A percentile compares a stretch with the other conserved stretches of the same genome.
phyloP scores from a whole-genome alignment of 2,888 invertebrate species.

The Zaprionus obscuricornis region DNA sequence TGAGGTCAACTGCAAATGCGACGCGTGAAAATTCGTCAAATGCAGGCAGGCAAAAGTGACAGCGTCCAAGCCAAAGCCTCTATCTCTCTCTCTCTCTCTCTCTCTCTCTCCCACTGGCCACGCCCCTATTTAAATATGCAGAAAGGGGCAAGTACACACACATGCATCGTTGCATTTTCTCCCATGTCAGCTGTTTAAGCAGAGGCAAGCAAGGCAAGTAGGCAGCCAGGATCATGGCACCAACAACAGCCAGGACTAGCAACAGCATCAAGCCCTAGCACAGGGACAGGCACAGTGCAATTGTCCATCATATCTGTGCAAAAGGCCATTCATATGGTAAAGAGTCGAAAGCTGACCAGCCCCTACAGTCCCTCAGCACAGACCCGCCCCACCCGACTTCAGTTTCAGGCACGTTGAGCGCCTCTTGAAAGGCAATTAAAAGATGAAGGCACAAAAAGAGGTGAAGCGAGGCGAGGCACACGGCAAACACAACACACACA shows the following conservation, averaged over 20 bases:
- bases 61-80: conserved; percentile 4
- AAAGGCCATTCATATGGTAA: conserved; percentile 46
- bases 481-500: not conserved
- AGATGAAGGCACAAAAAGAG: conserved; percentile 10
- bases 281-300: conserved; percentile 22
- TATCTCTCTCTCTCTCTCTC: not conserved
- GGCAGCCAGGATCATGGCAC: too few species aligned
- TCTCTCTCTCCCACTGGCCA: conserved; percentile 3
- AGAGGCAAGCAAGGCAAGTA: too few species aligned
- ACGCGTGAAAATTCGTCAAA: conserved; percentile 70
- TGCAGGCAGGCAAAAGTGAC: conserved; percentile 50
- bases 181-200: too few species aligned
- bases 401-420: too few species aligned
- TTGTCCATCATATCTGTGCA: conserved; percentile 29
- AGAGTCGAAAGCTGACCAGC: conserved; percentile 19
- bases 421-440: conserved; percentile 44
- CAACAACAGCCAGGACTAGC: conserved; percentile 21
- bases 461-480: conserved; percentile 7
- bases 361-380: too few species aligned
- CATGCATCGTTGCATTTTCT: too few species aligned
- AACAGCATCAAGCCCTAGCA: conserved; percentile 3
- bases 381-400: too few species aligned
- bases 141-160: conserved; percentile 32
- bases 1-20: conserved; percentile 60
- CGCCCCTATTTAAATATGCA: conserved; percentile 36